Conservation (phyloP, 2,113 vertebrate species). For the Pampusana beccarii region DNA sequence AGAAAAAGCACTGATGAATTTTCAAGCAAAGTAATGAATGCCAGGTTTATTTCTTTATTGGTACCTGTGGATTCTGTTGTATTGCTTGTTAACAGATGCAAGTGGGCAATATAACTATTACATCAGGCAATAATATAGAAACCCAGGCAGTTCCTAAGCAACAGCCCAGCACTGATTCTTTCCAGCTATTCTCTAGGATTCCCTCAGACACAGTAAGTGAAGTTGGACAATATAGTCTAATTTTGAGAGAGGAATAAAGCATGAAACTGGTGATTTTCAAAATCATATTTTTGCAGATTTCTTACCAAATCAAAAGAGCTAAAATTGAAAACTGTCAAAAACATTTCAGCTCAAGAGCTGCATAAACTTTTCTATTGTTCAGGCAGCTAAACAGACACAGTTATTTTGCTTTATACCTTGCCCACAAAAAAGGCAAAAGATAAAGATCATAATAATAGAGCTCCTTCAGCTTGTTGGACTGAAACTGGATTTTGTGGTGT, state of each 20-base stretch:
- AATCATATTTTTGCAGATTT: conserved; percentile 70
- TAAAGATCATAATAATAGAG: conserved; percentile 28
- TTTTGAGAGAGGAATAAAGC: conserved; percentile 66
- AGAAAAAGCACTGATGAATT: conserved; percentile 48
- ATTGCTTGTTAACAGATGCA: conserved; percentile 73
- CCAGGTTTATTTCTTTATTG: conserved; percentile 69
- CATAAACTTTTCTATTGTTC: conserved; percentile 72
- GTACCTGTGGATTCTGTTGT: conserved; percentile 71
- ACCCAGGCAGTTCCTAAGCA: conserved; percentile 70
- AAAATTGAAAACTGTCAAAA: conserved; percentile 73
- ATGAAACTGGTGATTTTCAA: conserved; percentile 72
- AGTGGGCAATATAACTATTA: conserved; percentile 73
- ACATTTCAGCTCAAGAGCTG: conserved; percentile 67
- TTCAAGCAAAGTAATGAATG: conserved; percentile 51
- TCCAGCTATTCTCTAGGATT: conserved; percentile 62
- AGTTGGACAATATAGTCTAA: conserved; percentile 66
- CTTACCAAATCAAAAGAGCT: conserved; percentile 73
- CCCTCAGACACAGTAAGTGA: conserved; percentile 53
- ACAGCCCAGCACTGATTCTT: conserved; percentile 57
- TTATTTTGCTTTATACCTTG: conserved; percentile 66
- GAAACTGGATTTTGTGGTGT: conserved; percentile 17
- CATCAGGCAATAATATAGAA: conserved; percentile 70
- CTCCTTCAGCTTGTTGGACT: conserved; percentile 35
- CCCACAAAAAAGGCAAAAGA: conserved; percentile 52
- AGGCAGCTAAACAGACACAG: conserved; percentile 67